phyloP scores from a whole-genome alignment of 2,888 invertebrate species.

The Alcis repandata region DNA sequence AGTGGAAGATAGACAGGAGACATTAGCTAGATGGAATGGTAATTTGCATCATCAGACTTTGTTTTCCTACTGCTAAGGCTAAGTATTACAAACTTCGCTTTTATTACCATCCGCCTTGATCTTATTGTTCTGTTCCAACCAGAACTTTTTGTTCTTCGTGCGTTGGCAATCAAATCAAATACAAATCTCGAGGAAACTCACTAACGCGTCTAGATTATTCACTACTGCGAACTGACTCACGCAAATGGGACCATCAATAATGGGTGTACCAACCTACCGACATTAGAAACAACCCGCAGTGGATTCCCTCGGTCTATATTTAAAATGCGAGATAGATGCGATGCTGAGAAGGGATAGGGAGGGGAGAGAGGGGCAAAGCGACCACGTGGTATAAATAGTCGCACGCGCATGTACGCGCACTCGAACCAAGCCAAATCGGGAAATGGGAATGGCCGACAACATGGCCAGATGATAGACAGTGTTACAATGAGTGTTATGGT shows the following conservation, averaged over 20 bases:
- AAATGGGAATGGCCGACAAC: slow-evolving; percentile 65
- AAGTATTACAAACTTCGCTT: neutral
- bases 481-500: slow-evolving; percentile 13
- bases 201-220: slow-evolving; percentile 25
- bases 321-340: slow-evolving; percentile 68
- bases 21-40: too few species aligned
- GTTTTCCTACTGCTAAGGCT: too few species aligned
- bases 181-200: slow-evolving; percentile 7
- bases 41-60: too few species aligned
- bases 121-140: too few species aligned
- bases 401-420: slow-evolving; percentile 74
- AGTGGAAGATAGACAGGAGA: too few species aligned
- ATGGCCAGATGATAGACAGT: slow-evolving; percentile 49
- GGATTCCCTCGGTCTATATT: slow-evolving; percentile 79
- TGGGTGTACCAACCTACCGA: slow-evolving; percentile 11
- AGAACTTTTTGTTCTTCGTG: too few species aligned
- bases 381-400: slow-evolving; percentile 83
- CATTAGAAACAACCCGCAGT: slow-evolving; percentile 62
- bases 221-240: slow-evolving; percentile 38
- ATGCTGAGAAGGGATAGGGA: slow-evolving; percentile 29
- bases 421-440: slow-evolving; percentile 80
- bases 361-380: slow-evolving; percentile 44
- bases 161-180: slow-evolving; percentile 24
- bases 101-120: neutral
- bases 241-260: slow-evolving; percentile 38